Evolutionary conservation across 2,797 vertebrate species (phyloP).

Genomic region (Heteromormyrus szaboi): DNA sequence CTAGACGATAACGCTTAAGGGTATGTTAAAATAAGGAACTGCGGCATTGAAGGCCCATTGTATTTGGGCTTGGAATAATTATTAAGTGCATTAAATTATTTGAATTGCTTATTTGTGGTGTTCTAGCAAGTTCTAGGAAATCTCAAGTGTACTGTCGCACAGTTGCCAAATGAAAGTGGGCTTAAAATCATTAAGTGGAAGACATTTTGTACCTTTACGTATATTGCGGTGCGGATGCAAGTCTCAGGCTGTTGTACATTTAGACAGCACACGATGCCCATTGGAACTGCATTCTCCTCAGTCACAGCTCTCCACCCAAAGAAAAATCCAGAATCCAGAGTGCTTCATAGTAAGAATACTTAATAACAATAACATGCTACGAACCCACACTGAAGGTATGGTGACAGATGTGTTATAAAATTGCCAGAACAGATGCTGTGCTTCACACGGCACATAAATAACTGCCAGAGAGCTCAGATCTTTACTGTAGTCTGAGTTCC

Average conservation of each 20-base stretch:
- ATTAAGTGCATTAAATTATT: background rate
- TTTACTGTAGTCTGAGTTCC: background rate
- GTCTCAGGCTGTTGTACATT: background rate
- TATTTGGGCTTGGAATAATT: background rate
- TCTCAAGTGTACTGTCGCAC: background rate
- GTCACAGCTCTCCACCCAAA: background rate
- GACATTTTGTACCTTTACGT: background rate
- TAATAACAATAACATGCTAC: background rate
- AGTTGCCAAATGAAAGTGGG: background rate
- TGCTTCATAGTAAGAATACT: background rate
- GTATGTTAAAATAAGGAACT: background rate
- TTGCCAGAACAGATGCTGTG: background rate
- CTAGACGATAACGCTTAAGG: conserved; percentile 13
- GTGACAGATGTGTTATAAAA: background rate
- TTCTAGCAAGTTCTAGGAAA: background rate
- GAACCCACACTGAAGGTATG: background rate
- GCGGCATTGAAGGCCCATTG: conserved; percentile 1
- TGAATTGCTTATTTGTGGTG: background rate
- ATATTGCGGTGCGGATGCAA: background rate
- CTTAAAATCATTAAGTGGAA: background rate
- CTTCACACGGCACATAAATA: background rate
- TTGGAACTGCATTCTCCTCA: background rate
- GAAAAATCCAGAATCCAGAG: background rate
- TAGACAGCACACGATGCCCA: too few relatives aligned
- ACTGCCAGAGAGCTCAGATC: background rate